phyloP scores from a whole-genome alignment of 2,113 vertebrate species.

The Centrocercus urophasianus region DNA sequence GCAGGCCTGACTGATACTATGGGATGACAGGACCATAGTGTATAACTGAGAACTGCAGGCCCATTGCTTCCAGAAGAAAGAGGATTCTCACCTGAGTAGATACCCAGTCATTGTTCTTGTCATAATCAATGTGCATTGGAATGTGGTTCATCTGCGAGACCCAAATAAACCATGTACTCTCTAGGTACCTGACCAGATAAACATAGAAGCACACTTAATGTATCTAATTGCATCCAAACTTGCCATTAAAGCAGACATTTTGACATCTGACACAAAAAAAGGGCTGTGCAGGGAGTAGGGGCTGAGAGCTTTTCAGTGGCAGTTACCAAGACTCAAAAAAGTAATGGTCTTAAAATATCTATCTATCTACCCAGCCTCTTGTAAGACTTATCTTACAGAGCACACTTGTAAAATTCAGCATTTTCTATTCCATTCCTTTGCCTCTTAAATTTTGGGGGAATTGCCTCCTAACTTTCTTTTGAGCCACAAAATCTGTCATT shows the following conservation, averaged over 20 bases:
- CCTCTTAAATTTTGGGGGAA: not conserved
- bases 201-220: not conserved
- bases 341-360: not conserved
- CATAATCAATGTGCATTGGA: conserved; percentile 79
- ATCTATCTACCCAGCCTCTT: not conserved
- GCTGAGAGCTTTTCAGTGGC: not conserved
- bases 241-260: not conserved
- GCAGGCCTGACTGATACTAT: not conserved
- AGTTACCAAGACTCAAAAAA: too few relatives aligned
- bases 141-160: conserved; percentile 79
- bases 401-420: not conserved
- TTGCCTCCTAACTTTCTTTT: not conserved
- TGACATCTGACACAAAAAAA: not conserved
- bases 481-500: not conserved
- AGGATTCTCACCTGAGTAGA: conserved; percentile 79
- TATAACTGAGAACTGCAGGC: not conserved
- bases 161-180: conserved; percentile 80
- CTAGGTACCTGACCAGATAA: conserved; percentile 66
- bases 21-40: not conserved
- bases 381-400: not conserved
- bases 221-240: not conserved
- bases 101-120: conserved; percentile 82
- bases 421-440: not conserved
- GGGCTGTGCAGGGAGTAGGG: not conserved
- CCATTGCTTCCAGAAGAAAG: not conserved